phyloP scores from a whole-genome alignment of 23 tunicate species.

The Oikopleura vanhoeffeni region DNA sequence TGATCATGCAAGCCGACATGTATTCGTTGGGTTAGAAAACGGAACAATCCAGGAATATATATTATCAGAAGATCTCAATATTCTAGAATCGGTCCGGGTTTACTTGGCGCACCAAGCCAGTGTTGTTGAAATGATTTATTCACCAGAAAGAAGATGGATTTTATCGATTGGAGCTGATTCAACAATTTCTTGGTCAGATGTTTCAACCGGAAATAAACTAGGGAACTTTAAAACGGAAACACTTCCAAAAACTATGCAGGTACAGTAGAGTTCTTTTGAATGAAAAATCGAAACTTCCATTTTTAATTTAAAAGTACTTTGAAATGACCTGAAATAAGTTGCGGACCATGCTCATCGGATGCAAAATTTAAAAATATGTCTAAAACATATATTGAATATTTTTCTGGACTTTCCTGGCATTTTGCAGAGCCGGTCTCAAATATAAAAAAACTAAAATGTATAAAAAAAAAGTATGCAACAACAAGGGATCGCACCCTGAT shows the following conservation, averaged over 20 bases:
- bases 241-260: neutral
- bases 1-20: slow-evolving; percentile 18
- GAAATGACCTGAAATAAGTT: no score
- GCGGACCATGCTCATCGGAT: no score
- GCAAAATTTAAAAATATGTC: no score
- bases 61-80: neutral
- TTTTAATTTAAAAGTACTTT: no score
- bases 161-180: neutral
- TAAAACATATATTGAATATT: no score
- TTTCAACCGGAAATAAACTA: neutral
- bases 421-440: no score
- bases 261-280: neutral
- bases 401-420: no score
- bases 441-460: no score
- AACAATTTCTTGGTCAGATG: neutral
- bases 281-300: no score
- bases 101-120: neutral
- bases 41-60: slow-evolving; percentile 19
- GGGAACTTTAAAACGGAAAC: neutral
- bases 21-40: slow-evolving; percentile 68
- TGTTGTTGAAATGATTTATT: neutral
- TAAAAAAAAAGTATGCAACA: no score
- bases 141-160: neutral
- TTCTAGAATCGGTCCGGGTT: neutral
- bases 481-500: no score